Percentiles rank a stretch among this genome's conserved stretches.
Evolutionary conservation across 2,113 vertebrate genomes (phyloP).

Genomic region (Patagioenas fasciata): DNA sequence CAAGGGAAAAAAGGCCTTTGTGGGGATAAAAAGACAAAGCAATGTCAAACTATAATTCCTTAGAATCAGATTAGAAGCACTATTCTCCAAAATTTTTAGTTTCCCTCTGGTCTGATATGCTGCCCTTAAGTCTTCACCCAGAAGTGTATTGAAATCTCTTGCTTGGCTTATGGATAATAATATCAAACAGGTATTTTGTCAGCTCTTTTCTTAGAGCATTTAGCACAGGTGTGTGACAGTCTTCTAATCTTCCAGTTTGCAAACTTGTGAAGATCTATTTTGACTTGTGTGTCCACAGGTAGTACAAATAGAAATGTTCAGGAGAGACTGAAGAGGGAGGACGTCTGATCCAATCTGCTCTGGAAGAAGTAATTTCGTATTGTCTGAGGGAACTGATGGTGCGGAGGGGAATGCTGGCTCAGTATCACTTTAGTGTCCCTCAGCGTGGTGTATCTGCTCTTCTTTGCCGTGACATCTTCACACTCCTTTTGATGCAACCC

Average conservation of each 20-base stretch:
- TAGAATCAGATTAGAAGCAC: constrained; percentile 13
- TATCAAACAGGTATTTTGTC: background rate
- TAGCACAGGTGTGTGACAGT: background rate
- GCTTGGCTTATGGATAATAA: background rate
- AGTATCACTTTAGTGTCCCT: background rate
- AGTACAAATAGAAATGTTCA: background rate
- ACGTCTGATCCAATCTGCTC: background rate
- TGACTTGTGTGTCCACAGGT: background rate
- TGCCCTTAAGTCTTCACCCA: background rate
- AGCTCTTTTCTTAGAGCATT: background rate
- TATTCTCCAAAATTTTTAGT: background rate
- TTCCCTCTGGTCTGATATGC: background rate
- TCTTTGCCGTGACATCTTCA: background rate
- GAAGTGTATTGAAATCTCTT: background rate
- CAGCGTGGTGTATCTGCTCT: background rate
- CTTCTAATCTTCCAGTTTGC: background rate
- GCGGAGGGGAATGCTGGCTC: background rate
- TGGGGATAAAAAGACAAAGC: background rate
- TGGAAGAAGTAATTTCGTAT: background rate
- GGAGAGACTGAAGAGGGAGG: background rate
- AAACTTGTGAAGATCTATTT: background rate
- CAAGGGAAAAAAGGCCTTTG: constrained; percentile 16
- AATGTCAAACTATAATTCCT: background rate
- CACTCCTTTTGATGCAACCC: background rate
- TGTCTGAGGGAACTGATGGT: background rate